These are phyloP conservation scores for Ochotona curzoniae DNA, from an alignment of 2,113 vertebrate genomes.

Conservation along the genomic window DNA sequence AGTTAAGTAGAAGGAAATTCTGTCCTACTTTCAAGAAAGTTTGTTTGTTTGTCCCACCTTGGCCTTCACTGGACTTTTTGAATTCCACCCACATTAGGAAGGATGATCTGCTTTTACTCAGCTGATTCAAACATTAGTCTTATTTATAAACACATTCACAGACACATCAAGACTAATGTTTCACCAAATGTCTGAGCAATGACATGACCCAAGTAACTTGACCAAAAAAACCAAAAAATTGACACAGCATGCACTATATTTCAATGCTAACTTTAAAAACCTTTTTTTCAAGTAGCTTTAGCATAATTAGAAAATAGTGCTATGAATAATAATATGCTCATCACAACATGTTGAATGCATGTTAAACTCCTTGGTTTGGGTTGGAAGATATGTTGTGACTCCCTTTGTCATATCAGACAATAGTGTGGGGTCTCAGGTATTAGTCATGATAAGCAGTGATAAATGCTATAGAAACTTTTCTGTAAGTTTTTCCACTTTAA, in stretches of 20 bases:
- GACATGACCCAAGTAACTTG: neutral
- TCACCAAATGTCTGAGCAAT: no score
- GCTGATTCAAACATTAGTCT: neutral
- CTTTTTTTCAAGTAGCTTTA: neutral
- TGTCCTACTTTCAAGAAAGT: neutral
- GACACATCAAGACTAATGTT: neutral
- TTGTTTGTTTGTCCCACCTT: neutral
- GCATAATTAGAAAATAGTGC: neutral
- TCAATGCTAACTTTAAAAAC: neutral
- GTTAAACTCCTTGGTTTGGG: neutral
- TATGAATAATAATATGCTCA: neutral
- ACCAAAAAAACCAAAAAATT: neutral
- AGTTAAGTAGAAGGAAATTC: neutral
- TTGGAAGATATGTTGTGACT: neutral
- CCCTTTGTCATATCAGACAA: slow-evolving; percentile 8
- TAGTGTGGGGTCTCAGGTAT: neutral
- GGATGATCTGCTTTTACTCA: neutral
- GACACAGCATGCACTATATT: neutral
- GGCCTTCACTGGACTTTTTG: neutral
- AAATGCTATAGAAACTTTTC: neutral
- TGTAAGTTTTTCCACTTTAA: neutral
- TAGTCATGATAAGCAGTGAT: neutral
- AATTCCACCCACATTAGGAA: neutral
- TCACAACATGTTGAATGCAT: neutral
- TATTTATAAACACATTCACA: neutral